Evolutionary conservation across 1,140 invertebrate genomes (phyloP).

Genomic region (Drosophila elegans): DNA sequence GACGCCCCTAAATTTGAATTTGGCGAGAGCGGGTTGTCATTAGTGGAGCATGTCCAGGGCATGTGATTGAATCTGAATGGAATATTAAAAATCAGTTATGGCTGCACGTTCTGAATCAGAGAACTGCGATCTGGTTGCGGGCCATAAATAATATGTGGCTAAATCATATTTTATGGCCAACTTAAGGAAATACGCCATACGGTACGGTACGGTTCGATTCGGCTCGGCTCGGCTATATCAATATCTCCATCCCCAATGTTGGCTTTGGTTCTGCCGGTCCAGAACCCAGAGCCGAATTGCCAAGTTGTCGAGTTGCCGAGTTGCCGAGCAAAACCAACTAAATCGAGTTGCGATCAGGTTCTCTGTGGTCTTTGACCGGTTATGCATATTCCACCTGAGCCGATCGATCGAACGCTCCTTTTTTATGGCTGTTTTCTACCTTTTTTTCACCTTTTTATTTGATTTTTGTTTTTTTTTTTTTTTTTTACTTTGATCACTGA

Average conservation of each 20-base stretch:
- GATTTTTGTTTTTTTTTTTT: constrained; percentile 21
- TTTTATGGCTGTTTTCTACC: constrained; percentile 76
- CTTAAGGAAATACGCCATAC: constrained; percentile 65
- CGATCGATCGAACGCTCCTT: constrained; percentile 56
- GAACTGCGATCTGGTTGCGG: constrained; percentile 26
- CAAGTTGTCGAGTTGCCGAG: background rate
- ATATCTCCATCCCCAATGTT: background rate
- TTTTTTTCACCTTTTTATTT: constrained; percentile 28
- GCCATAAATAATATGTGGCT: constrained; percentile 60
- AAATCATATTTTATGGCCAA: constrained; percentile 57
- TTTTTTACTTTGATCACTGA: constrained; percentile 7
- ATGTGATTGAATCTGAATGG: constrained; percentile 49
- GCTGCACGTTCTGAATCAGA: constrained; percentile 40
- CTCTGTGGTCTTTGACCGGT: constrained; percentile 69
- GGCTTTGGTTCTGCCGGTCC: constrained; percentile 6
- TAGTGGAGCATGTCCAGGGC: constrained; percentile 42
- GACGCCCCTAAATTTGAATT: constrained; percentile 31
- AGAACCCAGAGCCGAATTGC: constrained; percentile 11
- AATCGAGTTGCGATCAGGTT: constrained; percentile 56
- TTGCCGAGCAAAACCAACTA: constrained; percentile 26
- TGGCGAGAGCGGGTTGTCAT: constrained; percentile 21
- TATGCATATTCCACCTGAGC: constrained; percentile 64
- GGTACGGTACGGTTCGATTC: too few species aligned
- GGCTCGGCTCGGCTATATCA: too few species aligned
- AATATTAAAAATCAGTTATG: constrained; percentile 48